A percentile compares a stretch with the other conserved stretches of the same genome.
Conservation (phyloP, 2,797 vertebrate genomes). For the Chelon labrosus region DNA sequence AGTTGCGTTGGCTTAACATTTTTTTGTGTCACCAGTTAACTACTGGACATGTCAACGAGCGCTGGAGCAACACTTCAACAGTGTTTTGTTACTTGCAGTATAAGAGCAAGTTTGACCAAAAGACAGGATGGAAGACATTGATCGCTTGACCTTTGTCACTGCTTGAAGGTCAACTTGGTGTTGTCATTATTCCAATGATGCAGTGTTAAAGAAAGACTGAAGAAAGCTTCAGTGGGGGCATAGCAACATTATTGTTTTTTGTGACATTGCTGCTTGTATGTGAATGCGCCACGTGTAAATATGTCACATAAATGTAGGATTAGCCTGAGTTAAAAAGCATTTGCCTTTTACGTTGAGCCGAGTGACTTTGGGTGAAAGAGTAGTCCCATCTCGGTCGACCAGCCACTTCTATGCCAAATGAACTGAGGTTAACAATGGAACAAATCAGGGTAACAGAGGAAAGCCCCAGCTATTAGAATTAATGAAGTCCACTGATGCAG, state of each 20-base stretch:
- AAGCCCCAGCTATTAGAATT: conserved; percentile 64
- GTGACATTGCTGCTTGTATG: background rate
- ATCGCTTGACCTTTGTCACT: background rate
- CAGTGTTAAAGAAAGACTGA: too few species aligned
- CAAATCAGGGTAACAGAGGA: conserved; percentile 49
- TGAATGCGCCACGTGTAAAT: background rate
- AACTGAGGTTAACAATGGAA: conserved; percentile 68
- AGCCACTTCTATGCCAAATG: conserved; percentile 44
- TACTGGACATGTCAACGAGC: too few species aligned
- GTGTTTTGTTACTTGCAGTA: too few species aligned
- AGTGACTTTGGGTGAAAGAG: conserved; percentile 30
- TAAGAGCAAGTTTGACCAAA: background rate
- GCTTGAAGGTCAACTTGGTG: background rate
- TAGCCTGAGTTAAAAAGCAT: background rate
- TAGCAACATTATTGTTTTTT: too few species aligned
- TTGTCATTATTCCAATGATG: background rate
- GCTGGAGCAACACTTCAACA: too few species aligned
- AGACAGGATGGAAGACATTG: too few species aligned
- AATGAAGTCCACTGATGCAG: conserved; percentile 73
- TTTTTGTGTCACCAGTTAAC: background rate
- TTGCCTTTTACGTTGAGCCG: conserved; percentile 11
- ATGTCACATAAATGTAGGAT: background rate
- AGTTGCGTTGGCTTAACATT: background rate
- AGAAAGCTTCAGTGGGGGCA: too few species aligned
- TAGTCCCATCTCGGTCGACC: conserved; percentile 15